A percentile compares a stretch with the other conserved stretches of the same genome.
Conservation (phyloP, 2,888 invertebrate species). For the Acanthosepion esculentum region DNA sequence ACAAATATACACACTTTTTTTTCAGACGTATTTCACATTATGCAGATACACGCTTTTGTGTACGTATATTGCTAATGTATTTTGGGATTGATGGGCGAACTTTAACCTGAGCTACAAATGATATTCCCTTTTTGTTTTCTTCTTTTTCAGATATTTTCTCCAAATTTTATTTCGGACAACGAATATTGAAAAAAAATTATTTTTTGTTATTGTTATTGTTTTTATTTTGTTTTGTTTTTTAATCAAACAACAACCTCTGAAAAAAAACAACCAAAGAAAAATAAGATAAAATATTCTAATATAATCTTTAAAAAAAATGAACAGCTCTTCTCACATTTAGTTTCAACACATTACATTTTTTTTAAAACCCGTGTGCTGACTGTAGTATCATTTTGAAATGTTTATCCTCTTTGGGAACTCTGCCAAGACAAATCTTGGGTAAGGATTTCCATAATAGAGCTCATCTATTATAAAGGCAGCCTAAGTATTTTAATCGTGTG, state of each 20-base stretch:
- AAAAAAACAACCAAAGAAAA: neutral
- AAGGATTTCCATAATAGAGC: neutral
- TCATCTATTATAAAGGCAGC: neutral
- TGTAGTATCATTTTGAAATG: neutral
- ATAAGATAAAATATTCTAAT: neutral
- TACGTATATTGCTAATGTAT: neutral
- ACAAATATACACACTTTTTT: neutral
- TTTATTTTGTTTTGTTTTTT: neutral
- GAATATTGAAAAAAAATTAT: neutral
- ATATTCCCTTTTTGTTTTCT: neutral
- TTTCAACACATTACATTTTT: neutral
- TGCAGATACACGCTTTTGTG: no score
- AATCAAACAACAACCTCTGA: neutral
- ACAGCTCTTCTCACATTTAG: neutral
- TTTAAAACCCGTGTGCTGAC: neutral
- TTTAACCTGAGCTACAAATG: neutral
- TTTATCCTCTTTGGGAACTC: neutral
- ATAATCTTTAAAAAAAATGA: neutral
- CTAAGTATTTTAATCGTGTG: neutral
- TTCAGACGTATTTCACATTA: no score
- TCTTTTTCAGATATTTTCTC: neutral
- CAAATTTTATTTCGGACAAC: neutral
- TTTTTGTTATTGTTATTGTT: no score
- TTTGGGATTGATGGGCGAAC: neutral
- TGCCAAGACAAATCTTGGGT: neutral